Percentiles rank a stretch among this genome's conserved stretches.
These are phyloP conservation scores for Theristicus caerulescens DNA, from an alignment of 2,113 vertebrate genomes.

Conservation along the genomic window DNA sequence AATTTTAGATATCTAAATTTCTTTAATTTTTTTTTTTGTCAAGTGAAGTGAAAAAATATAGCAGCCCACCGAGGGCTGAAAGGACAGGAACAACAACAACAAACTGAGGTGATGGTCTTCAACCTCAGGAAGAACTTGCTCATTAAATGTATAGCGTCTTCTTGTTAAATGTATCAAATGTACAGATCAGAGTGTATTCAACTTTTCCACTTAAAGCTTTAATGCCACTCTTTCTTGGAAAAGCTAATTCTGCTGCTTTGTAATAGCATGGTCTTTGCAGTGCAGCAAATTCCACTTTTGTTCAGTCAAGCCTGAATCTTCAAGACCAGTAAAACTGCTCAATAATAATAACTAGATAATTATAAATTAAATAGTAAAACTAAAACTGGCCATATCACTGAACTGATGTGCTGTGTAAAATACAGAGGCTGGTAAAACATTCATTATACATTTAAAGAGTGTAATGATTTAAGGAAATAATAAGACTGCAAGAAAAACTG, in stretches of 20 bases:
- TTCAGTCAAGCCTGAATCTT: not conserved
- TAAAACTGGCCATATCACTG: not conserved
- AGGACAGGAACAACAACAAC: not conserved
- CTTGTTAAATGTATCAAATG: not conserved
- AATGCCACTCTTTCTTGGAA: not conserved
- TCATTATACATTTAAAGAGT: not conserved
- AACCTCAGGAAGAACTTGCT: not conserved
- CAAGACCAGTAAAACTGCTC: not conserved
- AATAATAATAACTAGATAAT: not conserved
- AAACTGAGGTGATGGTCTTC: not conserved
- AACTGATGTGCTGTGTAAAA: not conserved
- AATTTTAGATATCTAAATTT: not conserved
- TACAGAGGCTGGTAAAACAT: not conserved
- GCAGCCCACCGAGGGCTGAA: not conserved
- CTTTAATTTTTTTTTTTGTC: not conserved
- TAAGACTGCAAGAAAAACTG: not conserved
- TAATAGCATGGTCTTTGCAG: not conserved
- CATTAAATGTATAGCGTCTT: not conserved
- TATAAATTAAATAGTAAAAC: not conserved
- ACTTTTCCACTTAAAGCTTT: not conserved
- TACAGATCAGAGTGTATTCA: not conserved
- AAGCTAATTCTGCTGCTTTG: not conserved
- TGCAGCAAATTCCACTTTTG: not conserved
- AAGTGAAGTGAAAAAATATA: not conserved
- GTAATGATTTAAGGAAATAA: not conserved